Percentiles rank a stretch among this genome's conserved stretches.
Evolutionary conservation across 2,888 invertebrate species (phyloP).

Genomic region (Leucozona laternaria): DNA sequence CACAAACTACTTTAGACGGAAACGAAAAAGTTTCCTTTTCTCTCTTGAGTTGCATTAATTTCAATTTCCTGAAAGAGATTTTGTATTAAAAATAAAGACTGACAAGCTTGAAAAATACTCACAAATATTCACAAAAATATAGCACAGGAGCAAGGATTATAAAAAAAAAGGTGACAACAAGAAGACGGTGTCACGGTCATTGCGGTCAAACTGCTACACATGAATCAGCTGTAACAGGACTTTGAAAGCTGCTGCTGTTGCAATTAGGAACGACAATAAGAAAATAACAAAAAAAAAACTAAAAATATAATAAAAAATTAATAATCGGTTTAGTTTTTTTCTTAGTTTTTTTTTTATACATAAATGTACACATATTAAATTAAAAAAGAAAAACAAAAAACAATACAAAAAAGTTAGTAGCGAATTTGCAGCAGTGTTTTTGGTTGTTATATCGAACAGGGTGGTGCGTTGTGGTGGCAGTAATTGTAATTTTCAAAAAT

Average conservation of each 20-base stretch:
- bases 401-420: slow-evolving; percentile 29
- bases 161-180: neutral
- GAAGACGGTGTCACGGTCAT: slow-evolving; percentile 51
- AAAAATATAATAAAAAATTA: neutral
- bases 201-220: slow-evolving; percentile 53
- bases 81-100: slow-evolving; percentile 33
- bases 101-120: slow-evolving; percentile 20
- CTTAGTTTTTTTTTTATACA: slow-evolving; percentile 10
- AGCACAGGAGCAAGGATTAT: neutral
- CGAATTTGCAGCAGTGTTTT: slow-evolving; percentile 36
- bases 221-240: slow-evolving; percentile 45
- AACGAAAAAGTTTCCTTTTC: slow-evolving; percentile 26
- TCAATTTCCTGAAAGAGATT: slow-evolving; percentile 37
- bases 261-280: slow-evolving; percentile 40
- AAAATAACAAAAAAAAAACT: slow-evolving; percentile 4
- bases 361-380: neutral
- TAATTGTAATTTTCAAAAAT: slow-evolving; percentile 46
- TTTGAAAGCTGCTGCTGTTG: slow-evolving; percentile 23
- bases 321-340: neutral
- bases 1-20: slow-evolving; percentile 14
- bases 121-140: slow-evolving; percentile 9
- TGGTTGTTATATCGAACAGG: slow-evolving; percentile 31
- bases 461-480: slow-evolving; percentile 55
- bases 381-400: neutral
- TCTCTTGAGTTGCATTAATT: slow-evolving; percentile 16